These are phyloP conservation scores for Sebastes matsubarae DNA, from an alignment of 2,797 vertebrate genomes.

Conservation along the genomic window DNA sequence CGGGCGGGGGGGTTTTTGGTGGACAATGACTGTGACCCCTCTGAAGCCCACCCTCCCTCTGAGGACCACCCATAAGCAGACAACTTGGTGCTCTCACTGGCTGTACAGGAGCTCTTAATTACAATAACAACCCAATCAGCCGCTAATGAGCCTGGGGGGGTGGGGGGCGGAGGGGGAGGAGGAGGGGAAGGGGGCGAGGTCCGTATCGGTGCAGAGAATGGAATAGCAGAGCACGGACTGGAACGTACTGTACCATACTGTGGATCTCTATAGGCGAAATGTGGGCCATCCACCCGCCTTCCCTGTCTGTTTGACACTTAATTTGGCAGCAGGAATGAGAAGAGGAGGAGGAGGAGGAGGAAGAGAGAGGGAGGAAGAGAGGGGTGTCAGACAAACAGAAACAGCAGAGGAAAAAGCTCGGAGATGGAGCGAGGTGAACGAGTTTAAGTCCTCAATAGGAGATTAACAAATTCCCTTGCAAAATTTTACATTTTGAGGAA, in stretches of 20 bases:
- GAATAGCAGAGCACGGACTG: slow-evolving; percentile 45
- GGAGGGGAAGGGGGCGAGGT: not conserved
- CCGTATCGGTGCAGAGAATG: slow-evolving; percentile 38
- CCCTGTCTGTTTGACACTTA: slow-evolving; percentile 73
- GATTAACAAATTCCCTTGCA: not conserved
- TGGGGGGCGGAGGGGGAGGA: not conserved
- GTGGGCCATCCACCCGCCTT: slow-evolving; percentile 68
- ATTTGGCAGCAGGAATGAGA: slow-evolving; percentile 77
- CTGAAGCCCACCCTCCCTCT: slow-evolving; percentile 42
- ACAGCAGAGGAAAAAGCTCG: slow-evolving; percentile 31
- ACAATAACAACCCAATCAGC: slow-evolving; percentile 77
- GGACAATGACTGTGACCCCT: slow-evolving; percentile 64
- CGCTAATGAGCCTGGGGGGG: slow-evolving; percentile 58
- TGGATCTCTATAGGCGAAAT: slow-evolving; percentile 65
- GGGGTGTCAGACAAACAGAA: slow-evolving; percentile 54
- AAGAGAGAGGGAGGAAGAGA: slow-evolving; percentile 9
- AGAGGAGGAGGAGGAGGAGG: slow-evolving; percentile 25
- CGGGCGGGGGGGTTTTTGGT: not conserved
- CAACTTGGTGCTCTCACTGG: slow-evolving; percentile 64
- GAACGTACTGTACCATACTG: slow-evolving; percentile 66
- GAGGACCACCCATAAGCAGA: slow-evolving; percentile 74
- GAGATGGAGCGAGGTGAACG: slow-evolving; percentile 16
- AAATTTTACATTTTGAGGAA: not conserved
- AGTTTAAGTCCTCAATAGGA: slow-evolving; percentile 9
- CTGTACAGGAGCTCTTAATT: slow-evolving; percentile 69